Evolutionary conservation across 2,113 vertebrate species (phyloP).

Genomic region (Poeciliopsis prolifica): DNA sequence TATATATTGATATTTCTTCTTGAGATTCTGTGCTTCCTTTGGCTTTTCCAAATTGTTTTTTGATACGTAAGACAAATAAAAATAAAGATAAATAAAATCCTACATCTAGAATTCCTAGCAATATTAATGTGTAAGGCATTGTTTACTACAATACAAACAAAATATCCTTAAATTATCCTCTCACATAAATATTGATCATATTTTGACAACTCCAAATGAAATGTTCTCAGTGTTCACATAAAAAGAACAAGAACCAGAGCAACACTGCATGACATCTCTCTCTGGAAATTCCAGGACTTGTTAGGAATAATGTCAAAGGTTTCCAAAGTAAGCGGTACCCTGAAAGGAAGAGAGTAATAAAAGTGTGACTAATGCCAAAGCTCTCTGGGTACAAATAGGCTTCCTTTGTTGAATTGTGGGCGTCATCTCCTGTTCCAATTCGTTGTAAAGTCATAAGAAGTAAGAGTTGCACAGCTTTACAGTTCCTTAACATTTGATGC

Average conservation of each 20-base stretch:
- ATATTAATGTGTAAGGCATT: slow-evolving; percentile 39
- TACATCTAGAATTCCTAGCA: neutral
- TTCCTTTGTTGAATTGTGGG: slow-evolving; percentile 17
- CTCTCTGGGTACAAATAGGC: slow-evolving; percentile 26
- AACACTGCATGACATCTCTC: slow-evolving; percentile 9
- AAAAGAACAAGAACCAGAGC: neutral
- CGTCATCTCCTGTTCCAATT: neutral
- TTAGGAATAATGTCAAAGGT: slow-evolving; percentile 49
- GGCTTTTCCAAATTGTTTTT: slow-evolving; percentile 10
- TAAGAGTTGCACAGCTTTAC: slow-evolving; percentile 20
- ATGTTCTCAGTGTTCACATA: slow-evolving; percentile 18
- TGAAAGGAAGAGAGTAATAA: slow-evolving; percentile 47
- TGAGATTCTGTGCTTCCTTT: neutral
- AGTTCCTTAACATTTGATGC: slow-evolving; percentile 20
- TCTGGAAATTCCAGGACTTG: slow-evolving; percentile 3
- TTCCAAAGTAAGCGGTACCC: slow-evolving; percentile 28
- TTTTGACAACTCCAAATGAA: slow-evolving; percentile 7
- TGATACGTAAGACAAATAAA: slow-evolving; percentile 5
- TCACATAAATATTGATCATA: neutral
- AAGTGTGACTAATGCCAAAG: slow-evolving; percentile 54
- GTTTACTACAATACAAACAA: neutral
- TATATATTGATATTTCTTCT: slow-evolving; percentile 12
- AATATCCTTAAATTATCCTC: neutral
- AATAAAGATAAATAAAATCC: neutral
- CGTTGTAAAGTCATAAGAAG: slow-evolving; percentile 26